Conservation (phyloP, 2,888 invertebrate species). For the Nebria brevicollis region DNA sequence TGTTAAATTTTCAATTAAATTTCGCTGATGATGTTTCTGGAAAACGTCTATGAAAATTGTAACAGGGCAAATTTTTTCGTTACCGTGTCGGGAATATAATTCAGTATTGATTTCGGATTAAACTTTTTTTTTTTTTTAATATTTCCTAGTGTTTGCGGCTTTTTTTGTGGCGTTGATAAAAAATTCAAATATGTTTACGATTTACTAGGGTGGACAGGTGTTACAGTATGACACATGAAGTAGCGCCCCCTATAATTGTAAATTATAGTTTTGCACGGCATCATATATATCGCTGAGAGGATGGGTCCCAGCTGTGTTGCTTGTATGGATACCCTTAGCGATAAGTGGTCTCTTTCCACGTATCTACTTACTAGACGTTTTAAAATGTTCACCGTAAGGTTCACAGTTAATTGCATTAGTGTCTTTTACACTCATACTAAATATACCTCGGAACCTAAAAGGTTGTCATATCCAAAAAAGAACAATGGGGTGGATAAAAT, state of each 20-base stretch:
- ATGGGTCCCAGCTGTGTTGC: background rate
- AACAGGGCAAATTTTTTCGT: background rate
- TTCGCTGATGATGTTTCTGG: background rate
- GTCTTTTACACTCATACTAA: background rate
- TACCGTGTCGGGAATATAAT: background rate
- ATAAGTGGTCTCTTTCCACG: background rate
- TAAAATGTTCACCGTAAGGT: background rate
- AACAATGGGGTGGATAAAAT: too few species aligned
- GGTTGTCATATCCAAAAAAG: background rate
- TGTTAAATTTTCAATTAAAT: conserved; percentile 1
- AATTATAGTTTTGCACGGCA: background rate
- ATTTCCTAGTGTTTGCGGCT: background rate
- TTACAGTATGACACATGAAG: background rate
- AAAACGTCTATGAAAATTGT: background rate
- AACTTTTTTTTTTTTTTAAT: background rate
- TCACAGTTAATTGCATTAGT: background rate
- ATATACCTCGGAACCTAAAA: background rate
- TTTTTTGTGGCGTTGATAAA: background rate
- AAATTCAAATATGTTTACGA: background rate
- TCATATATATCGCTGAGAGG: background rate
- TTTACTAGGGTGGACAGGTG: background rate
- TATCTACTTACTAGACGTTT: background rate
- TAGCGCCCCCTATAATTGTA: background rate
- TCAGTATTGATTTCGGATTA: background rate
- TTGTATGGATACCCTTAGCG: background rate